Percentiles rank a stretch among this genome's conserved stretches.
These are phyloP conservation scores for Globodera rostochiensis DNA, from an alignment of 1,140 invertebrate genomes.

Conservation along the genomic window DNA sequence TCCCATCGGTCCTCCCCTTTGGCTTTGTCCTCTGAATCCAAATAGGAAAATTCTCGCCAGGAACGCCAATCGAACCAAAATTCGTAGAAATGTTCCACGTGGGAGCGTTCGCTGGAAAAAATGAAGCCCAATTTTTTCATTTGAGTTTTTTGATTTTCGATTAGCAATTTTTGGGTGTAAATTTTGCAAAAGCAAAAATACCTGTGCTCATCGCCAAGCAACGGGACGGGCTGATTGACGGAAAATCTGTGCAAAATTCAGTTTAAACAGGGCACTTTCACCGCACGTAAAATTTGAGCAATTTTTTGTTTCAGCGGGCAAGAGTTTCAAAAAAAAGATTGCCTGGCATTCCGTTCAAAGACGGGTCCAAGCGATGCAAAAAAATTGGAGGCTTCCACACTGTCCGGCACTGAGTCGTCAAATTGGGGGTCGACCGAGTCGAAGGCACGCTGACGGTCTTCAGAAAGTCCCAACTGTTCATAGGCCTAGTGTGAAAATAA, in stretches of 20 bases:
- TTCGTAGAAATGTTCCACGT: constrained; percentile 71
- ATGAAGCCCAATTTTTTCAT: not conserved
- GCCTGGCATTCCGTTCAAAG: constrained; percentile 79
- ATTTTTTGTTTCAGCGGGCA: too few relatives aligned
- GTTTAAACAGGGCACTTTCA: too few relatives aligned
- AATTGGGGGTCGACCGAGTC: constrained; percentile 92
- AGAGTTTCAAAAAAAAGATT: not conserved
- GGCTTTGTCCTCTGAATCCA: constrained; percentile 97
- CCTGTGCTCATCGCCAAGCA: constrained; percentile 77
- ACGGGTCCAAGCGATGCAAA: constrained; percentile 79
- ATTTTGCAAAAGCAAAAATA: too few relatives aligned
- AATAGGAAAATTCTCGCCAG: constrained; percentile 97
- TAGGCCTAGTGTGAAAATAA: constrained; percentile 72
- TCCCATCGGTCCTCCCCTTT: constrained; percentile 92
- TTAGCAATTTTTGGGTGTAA: too few relatives aligned
- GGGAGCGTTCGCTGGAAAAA: constrained; percentile 64
- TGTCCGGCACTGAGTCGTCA: constrained; percentile 80
- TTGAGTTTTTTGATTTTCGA: too few relatives aligned
- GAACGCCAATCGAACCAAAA: constrained; percentile 91
- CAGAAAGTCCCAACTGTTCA: constrained; percentile 80
- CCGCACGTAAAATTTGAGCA: too few relatives aligned
- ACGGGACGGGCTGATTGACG: constrained; percentile 81
- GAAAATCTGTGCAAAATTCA: constrained; percentile 77
- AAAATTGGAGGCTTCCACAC: constrained; percentile 75
- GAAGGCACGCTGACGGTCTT: constrained; percentile 81